phyloP scores from a whole-genome alignment of 2,888 invertebrate genomes.

The Sericinus montela region DNA sequence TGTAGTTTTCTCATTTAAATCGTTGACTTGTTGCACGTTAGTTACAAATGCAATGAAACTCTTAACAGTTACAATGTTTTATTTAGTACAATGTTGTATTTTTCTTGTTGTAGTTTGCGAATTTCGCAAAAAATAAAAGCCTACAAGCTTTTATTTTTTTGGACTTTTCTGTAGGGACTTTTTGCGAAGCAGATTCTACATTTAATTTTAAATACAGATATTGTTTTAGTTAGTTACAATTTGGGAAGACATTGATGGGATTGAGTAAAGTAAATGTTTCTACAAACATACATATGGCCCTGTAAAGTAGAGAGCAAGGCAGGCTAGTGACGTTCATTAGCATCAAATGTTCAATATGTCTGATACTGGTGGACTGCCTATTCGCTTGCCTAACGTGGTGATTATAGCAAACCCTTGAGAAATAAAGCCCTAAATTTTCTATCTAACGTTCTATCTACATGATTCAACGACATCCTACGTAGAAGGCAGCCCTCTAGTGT shows the following conservation, averaged over 20 bases:
- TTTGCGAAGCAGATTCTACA: background rate
- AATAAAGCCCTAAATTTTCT: too few species aligned
- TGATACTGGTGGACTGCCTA: background rate
- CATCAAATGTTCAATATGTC: too few species aligned
- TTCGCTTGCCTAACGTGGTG: background rate
- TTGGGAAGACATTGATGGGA: background rate
- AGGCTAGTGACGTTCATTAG: too few species aligned
- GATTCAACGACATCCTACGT: background rate
- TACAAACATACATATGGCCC: too few species aligned
- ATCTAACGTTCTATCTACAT: background rate
- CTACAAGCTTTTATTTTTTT: too few species aligned
- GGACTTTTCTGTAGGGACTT: background rate
- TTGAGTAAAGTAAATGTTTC: too few species aligned
- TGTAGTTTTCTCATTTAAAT: background rate
- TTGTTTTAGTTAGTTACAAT: background rate
- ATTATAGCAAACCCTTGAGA: background rate
- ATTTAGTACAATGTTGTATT: constrained; percentile 3
- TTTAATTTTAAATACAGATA: constrained; percentile 6
- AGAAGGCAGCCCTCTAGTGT: constrained; percentile 1
- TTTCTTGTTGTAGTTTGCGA: constrained; percentile 6
- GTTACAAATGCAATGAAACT: background rate
- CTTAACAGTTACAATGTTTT: background rate
- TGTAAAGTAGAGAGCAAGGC: too few species aligned
- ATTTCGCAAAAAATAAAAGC: too few species aligned
- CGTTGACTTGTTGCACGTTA: background rate